Conservation (phyloP, 1,140 invertebrate species). For the Augochlora pura region DNA sequence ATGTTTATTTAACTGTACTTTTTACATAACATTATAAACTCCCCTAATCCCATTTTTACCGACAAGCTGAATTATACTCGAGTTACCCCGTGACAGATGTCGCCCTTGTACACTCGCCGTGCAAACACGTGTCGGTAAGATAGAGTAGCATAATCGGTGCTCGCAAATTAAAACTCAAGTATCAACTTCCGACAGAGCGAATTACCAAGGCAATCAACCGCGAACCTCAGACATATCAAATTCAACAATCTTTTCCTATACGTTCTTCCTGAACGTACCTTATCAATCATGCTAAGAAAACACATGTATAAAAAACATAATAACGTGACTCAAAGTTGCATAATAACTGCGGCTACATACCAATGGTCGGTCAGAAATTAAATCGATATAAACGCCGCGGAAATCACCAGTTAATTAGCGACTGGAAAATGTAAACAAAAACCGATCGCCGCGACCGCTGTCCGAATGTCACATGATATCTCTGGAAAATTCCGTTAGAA, state of each 20-base stretch:
- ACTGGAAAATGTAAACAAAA: background rate
- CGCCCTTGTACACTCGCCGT: conserved; percentile 15
- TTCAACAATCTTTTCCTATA: too few relatives aligned
- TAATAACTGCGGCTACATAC: background rate
- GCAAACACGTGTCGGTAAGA: conserved; percentile 29
- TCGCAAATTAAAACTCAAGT: background rate
- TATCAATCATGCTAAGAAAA: background rate
- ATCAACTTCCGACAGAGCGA: background rate
- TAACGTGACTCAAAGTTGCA: background rate
- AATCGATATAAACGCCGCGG: background rate
- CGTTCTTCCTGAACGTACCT: accelerated
- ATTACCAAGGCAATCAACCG: background rate
- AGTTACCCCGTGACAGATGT: conserved; percentile 37
- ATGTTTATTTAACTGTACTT: too few relatives aligned
- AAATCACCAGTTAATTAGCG: background rate
- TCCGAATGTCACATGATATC: background rate
- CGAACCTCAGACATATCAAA: background rate
- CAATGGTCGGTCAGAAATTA: background rate
- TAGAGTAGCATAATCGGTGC: background rate
- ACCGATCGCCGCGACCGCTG: background rate
- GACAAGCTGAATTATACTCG: background rate
- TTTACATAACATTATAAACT: background rate
- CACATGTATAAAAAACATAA: background rate
- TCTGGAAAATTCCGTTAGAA: conserved; percentile 22
- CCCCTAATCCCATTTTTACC: conserved; percentile 28